phyloP scores from a whole-genome alignment of 1,140 invertebrate genomes.

The Bilobella aurantiaca region DNA sequence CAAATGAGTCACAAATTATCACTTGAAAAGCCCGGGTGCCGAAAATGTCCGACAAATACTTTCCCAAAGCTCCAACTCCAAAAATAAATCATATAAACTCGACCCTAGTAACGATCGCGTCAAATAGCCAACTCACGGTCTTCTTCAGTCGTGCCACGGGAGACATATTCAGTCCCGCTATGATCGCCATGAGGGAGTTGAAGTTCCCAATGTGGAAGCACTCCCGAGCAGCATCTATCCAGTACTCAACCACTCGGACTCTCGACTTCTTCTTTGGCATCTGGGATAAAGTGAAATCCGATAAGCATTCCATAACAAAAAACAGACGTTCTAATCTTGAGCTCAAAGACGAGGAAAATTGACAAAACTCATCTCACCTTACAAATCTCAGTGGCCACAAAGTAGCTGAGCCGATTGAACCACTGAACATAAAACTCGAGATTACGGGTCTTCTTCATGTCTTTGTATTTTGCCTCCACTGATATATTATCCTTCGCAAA shows the following conservation, averaged over 20 bases:
- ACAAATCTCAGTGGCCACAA: constrained; percentile 87
- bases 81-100: too few species aligned
- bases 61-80: too few species aligned
- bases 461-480: constrained; percentile 56
- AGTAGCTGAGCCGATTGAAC: constrained; percentile 91
- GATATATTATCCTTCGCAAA: constrained; percentile 73
- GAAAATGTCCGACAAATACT: too few species aligned
- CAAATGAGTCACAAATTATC: not conserved
- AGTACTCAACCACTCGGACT: constrained; percentile 83
- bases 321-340: not conserved
- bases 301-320: not conserved
- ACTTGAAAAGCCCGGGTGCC: too few species aligned
- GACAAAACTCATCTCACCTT: constrained; percentile 52
- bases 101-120: too few species aligned
- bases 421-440: constrained; percentile 94
- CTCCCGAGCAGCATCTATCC: constrained; percentile 89
- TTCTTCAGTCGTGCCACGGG: constrained; percentile 89
- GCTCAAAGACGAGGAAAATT: too few species aligned
- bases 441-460: constrained; percentile 85
- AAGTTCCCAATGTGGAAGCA: constrained; percentile 97
- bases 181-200: constrained; percentile 95
- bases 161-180: constrained; percentile 88
- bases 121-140: constrained; percentile 73
- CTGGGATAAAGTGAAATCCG: too few species aligned
- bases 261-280: constrained; percentile 85